Evolutionary conservation across 2,888 invertebrate species (phyloP), one percentile per base, ranked within the genome.

Genomic region (Amphipyra berbera): DNA sequence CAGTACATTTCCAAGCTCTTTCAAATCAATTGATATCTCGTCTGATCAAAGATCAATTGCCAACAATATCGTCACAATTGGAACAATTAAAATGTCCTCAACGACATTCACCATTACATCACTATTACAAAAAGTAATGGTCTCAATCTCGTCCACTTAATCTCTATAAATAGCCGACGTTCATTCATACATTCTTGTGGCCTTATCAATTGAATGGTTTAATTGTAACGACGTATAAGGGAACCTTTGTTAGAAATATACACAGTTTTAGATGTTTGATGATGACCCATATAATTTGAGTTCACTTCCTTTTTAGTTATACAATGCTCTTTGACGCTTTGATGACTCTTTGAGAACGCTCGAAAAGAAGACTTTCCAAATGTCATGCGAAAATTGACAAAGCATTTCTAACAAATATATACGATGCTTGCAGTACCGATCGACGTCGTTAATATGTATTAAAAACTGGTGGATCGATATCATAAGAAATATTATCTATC

Each of bases 171-270:
- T 79, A 81, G 63, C 64, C 52, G 41, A 55, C 61, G 55, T 64
- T 78, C 64, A 82, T 81, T 84, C 73, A 76, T 75, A 73, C 76
- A 81, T 83, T 82, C 73, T 73, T 49, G 59, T 68, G 83, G 82
- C 84, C 81, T 85, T 82, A 81, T 69, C 78, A 77, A 76, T 79
- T 77, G 56, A 71, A 76, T 71, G 58, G 50, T 66, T 61, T 65
- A 69, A 63, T 69, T 75, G 75, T 75, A 44, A 60, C 57, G 46
- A 58, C 44, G 35, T n/a, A 52, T 54, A 68, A 52, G 48, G 61
- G 56, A 48, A 27, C 30, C 72, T 59, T 72, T 72, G 76, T 72
- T 57, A 38, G 30, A 35, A 12, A 37, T 56, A 55, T 57, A 52
- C 1, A 42, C 14, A 13, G 44, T 46, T 45, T 41, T 6, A 33